phyloP scores from a whole-genome alignment of 2,113 vertebrate genomes.

The Solenodon paradoxus region DNA sequence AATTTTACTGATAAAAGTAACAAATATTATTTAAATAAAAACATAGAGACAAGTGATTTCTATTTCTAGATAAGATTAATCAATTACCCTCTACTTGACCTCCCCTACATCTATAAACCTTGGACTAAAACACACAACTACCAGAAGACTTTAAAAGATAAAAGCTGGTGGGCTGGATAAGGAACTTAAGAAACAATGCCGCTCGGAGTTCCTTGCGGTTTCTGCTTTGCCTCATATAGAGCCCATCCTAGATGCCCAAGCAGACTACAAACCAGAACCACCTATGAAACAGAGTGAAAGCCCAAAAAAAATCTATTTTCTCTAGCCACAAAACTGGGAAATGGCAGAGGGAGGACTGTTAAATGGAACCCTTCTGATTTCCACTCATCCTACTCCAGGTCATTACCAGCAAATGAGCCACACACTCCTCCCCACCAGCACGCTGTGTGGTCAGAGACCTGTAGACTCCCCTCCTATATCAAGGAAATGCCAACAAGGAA shows the following conservation, averaged over 20 bases:
- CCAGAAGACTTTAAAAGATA: background rate
- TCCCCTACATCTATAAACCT: background rate
- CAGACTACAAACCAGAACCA: background rate
- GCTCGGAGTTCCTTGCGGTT: background rate
- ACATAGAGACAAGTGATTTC: background rate
- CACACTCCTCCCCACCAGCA: background rate
- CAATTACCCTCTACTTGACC: background rate
- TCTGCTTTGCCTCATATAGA: background rate
- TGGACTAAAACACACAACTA: background rate
- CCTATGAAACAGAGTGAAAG: background rate
- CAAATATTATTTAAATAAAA: background rate
- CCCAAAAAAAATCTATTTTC: background rate
- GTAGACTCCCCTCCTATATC: background rate
- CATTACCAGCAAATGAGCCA: background rate
- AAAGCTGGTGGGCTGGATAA: background rate
- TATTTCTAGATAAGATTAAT: background rate
- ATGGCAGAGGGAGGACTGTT: background rate
- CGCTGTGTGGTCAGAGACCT: background rate
- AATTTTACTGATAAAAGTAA: background rate
- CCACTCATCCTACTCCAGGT: background rate
- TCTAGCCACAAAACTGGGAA: background rate
- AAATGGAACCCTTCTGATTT: background rate
- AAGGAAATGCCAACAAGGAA: background rate
- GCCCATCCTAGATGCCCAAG: background rate
- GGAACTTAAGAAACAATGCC: background rate